phyloP scores from a whole-genome alignment of 2,888 invertebrate species.

The Caenorhabditis afra region DNA sequence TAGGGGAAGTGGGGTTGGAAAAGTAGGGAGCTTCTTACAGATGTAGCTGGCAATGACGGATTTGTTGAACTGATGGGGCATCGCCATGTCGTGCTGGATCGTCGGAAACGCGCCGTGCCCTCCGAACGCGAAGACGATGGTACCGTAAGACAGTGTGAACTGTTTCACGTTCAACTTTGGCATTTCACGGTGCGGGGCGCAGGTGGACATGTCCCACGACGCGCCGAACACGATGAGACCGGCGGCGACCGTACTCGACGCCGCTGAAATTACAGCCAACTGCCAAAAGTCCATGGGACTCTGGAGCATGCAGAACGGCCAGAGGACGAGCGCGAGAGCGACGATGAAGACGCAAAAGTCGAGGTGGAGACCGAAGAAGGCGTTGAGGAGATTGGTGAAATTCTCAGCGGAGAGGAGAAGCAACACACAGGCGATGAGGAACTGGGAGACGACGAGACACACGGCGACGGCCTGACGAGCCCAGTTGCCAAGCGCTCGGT shows the following conservation, averaged over 20 bases:
- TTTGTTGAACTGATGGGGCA: constrained; percentile 79
- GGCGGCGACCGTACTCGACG: constrained; percentile 54
- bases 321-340: constrained; percentile 55
- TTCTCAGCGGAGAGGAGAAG: constrained; percentile 68
- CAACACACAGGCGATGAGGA: constrained; percentile 66
- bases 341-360: constrained; percentile 67
- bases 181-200: constrained; percentile 34
- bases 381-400: constrained; percentile 63
- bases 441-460: constrained; percentile 62
- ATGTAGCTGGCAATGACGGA: constrained; percentile 61
- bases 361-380: constrained; percentile 60
- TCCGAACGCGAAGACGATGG: constrained; percentile 65
- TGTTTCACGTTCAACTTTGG: constrained; percentile 84
- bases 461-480: constrained; percentile 55
- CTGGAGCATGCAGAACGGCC: constrained; percentile 64
- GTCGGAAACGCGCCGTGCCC: constrained; percentile 89
- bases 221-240: constrained; percentile 55
- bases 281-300: constrained; percentile 71
- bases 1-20: not conserved
- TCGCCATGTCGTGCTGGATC: constrained; percentile 92
- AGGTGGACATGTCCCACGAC: constrained; percentile 41
- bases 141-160: constrained; percentile 86
- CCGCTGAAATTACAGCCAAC: constrained; percentile 49
- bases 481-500: constrained; percentile 63
- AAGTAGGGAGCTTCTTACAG: constrained; percentile 46